A percentile compares a stretch with the other conserved stretches of the same genome.
Conservation (phyloP, 1,140 invertebrate species). For the Augochlora pura region DNA sequence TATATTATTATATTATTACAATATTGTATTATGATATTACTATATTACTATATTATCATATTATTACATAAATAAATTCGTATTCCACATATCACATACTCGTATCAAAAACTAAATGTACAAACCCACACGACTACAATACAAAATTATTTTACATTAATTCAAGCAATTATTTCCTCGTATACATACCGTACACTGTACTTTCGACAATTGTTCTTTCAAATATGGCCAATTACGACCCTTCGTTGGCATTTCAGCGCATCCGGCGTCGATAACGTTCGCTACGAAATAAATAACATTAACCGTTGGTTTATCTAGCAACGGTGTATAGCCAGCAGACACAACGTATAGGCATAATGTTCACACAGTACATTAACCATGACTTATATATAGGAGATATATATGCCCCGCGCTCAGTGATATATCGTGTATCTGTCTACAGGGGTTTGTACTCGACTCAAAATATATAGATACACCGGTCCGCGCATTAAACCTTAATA, state of each 20-base stretch:
- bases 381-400: conserved; percentile 12
- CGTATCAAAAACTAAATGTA: too few relatives aligned
- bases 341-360: conserved; percentile 26
- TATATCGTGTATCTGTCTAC: conserved; percentile 1
- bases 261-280: conserved; percentile 5
- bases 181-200: too few relatives aligned
- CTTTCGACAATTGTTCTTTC: not conserved
- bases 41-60: too few relatives aligned
- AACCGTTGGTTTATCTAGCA: conserved; percentile 16
- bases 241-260: not conserved
- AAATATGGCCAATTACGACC: not conserved
- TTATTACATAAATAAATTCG: too few relatives aligned
- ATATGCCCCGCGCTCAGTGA: not conserved
- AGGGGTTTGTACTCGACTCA: not conserved
- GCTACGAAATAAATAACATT: conserved; percentile 18
- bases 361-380: conserved; percentile 40
- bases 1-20: too few relatives aligned
- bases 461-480: conserved; percentile 12
- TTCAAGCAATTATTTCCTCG: too few relatives aligned
- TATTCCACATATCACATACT: too few relatives aligned
- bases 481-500: not conserved
- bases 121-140: too few relatives aligned
- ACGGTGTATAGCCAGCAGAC: not conserved
- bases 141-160: too few relatives aligned
- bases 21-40: too few relatives aligned